Evolutionary conservation across 1,140 invertebrate species (phyloP).

Genomic region (Odontomachus brunneus): DNA sequence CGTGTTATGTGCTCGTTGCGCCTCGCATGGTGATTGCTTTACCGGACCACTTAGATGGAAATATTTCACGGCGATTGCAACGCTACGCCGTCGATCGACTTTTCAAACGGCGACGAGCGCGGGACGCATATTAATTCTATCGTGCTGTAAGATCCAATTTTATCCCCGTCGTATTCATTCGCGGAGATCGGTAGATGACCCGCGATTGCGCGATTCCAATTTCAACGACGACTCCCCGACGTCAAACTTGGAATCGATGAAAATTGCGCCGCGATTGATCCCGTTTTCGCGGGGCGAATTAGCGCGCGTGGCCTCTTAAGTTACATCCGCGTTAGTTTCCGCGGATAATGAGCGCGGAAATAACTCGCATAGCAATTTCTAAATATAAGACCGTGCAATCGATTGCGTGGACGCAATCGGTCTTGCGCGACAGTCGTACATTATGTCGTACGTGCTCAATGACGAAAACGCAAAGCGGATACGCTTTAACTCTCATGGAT

Average conservation of each 20-base stretch:
- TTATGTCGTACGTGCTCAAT: constrained; percentile 13
- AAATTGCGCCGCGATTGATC: no score
- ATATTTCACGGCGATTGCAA: constrained; percentile 32
- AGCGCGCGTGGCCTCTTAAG: no score
- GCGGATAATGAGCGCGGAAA: not conserved
- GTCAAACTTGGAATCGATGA: no score
- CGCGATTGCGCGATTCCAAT: no score
- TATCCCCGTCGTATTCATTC: no score
- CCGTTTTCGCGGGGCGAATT: no score
- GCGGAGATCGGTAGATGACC: no score
- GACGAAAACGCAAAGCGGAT: constrained; percentile 57
- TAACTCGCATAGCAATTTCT: not conserved
- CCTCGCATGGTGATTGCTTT: constrained; percentile 37
- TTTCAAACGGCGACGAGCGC: not conserved
- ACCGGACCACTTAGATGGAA: constrained; percentile 36
- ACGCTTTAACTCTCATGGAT: constrained; percentile 69
- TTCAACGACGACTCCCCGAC: no score
- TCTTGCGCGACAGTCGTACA: constrained; percentile 20
- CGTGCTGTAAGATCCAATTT: not conserved
- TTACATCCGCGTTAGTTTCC: not conserved
- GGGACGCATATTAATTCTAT: not conserved
- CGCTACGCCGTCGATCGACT: constrained; percentile 9
- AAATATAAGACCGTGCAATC: constrained; percentile 9
- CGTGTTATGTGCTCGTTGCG: constrained; percentile 27
- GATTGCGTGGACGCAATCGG: constrained; percentile 10